Evolutionary conservation across 2,113 vertebrate species (phyloP).

Genomic region (Zosterops lateralis): DNA sequence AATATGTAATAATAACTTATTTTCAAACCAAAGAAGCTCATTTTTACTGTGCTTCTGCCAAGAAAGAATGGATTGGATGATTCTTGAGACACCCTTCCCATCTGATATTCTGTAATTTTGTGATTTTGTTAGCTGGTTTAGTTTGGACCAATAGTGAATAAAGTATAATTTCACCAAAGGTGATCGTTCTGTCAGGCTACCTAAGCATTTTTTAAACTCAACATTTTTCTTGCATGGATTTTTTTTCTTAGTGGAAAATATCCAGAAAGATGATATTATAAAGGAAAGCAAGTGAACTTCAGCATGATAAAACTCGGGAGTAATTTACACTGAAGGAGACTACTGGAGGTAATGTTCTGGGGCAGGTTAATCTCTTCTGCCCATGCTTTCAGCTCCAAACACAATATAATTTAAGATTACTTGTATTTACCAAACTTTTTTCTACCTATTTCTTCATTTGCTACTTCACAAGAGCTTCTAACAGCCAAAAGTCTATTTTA

Average conservation of each 20-base stretch:
- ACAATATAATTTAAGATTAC: not conserved
- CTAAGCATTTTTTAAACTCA: constrained; percentile 13
- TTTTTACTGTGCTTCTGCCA: not conserved
- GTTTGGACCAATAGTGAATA: not conserved
- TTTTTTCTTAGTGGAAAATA: not conserved
- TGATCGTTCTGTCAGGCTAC: not conserved
- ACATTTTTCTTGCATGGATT: not conserved
- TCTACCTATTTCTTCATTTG: not conserved
- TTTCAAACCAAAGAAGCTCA: not conserved
- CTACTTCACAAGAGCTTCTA: not conserved
- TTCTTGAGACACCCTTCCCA: not conserved
- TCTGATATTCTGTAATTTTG: not conserved
- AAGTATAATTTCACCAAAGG: not conserved
- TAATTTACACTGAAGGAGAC: not conserved
- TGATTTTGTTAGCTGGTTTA: not conserved
- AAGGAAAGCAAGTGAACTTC: not conserved
- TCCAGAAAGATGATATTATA: not conserved
- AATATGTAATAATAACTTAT: not conserved
- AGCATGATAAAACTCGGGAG: not conserved
- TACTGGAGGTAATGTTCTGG: not conserved
- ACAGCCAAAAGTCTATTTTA: not conserved
- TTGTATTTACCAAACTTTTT: not conserved
- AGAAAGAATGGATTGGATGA: not conserved
- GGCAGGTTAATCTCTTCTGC: not conserved
- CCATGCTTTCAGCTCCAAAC: not conserved